Evolutionary conservation across 2,888 invertebrate genomes (phyloP).

Genomic region (Xestia rhomboidea): DNA sequence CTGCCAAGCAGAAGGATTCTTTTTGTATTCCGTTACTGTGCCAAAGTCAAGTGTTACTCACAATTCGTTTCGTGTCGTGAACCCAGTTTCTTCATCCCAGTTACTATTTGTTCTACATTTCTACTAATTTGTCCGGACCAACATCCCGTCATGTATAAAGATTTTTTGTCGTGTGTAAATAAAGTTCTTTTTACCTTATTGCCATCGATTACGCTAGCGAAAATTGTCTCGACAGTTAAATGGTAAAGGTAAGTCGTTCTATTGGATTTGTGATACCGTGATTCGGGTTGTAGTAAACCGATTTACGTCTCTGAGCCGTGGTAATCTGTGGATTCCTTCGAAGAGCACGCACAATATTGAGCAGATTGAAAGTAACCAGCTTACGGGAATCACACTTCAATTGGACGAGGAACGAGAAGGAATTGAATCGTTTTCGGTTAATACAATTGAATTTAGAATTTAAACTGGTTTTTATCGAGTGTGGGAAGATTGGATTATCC

Average conservation of each 20-base stretch:
- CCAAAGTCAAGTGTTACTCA: not conserved
- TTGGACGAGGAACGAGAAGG: constrained; percentile 31
- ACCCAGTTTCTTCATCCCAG: not conserved
- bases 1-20: no score
- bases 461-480: constrained; percentile 44
- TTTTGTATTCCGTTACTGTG: not conserved
- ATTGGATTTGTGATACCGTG: constrained; percentile 62
- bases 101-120: not conserved
- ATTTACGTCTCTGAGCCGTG: constrained; percentile 67
- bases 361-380: constrained; percentile 69
- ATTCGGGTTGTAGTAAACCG: constrained; percentile 67
- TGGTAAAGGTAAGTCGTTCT: constrained; percentile 60
- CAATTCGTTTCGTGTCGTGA: not conserved
- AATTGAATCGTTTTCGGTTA: constrained; percentile 37
- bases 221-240: constrained; percentile 36
- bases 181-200: constrained; percentile 1
- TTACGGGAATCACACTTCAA: constrained; percentile 57
- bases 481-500: constrained; percentile 33
- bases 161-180: not conserved
- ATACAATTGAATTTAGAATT: constrained; percentile 53
- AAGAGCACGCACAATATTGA: constrained; percentile 68
- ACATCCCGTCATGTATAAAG: not conserved
- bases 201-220: not conserved
- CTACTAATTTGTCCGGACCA: no score
- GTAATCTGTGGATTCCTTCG: constrained; percentile 70